Conservation (phyloP, 2,888 invertebrate species). For the Pharmacophagus antenor region DNA sequence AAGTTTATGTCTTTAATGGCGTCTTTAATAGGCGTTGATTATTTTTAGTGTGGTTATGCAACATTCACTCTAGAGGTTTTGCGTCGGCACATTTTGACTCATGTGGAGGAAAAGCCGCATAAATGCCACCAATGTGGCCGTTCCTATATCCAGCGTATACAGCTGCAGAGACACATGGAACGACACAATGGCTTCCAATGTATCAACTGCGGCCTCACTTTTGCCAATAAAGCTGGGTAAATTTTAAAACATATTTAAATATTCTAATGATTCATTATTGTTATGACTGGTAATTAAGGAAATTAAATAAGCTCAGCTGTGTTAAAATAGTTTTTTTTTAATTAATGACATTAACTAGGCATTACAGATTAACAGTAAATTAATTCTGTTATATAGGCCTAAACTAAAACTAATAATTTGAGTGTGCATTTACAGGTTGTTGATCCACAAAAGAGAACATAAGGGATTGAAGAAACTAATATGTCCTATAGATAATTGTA, state of each 20-base stretch:
- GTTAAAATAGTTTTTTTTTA: too few relatives aligned
- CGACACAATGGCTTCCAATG: constrained; percentile 87
- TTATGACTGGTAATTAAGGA: too few relatives aligned
- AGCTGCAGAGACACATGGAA: constrained; percentile 88
- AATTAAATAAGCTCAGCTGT: too few relatives aligned
- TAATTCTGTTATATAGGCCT: too few relatives aligned
- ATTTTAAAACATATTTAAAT: constrained; percentile 20
- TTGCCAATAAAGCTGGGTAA: constrained; percentile 44
- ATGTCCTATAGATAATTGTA: constrained; percentile 53
- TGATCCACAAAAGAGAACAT: constrained; percentile 53
- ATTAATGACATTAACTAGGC: too few relatives aligned
- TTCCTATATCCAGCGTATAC: constrained; percentile 92
- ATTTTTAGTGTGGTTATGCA: constrained; percentile 85
- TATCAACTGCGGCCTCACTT: constrained; percentile 47
- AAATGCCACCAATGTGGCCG: constrained; percentile 85
- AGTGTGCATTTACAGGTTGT: constrained; percentile 46
- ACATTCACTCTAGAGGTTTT: constrained; percentile 92
- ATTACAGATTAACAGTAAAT: too few relatives aligned
- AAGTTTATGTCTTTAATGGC: not conserved
- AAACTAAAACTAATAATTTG: too few relatives aligned
- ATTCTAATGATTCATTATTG: not conserved
- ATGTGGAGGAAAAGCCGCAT: constrained; percentile 71
- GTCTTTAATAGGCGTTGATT: not conserved
- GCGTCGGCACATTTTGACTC: constrained; percentile 87
- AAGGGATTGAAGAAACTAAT: constrained; percentile 45